These are phyloP conservation scores for Phymatocera aterrima DNA, from an alignment of 2,888 invertebrate genomes.

Conservation along the genomic window DNA sequence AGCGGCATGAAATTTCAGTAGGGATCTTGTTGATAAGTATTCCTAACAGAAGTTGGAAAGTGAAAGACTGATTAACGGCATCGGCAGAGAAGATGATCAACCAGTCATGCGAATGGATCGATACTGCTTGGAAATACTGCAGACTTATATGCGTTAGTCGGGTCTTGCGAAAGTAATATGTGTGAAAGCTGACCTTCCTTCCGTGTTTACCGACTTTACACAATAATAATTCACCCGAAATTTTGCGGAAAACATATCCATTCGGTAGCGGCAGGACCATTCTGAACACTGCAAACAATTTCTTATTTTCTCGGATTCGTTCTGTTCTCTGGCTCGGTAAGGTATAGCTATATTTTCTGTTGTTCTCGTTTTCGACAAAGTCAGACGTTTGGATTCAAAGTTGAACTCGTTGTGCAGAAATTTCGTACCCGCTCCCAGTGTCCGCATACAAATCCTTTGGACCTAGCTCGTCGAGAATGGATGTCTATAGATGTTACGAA, in stretches of 20 bases:
- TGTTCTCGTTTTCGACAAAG: background rate
- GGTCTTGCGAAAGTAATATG: background rate
- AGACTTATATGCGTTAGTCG: background rate
- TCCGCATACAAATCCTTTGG: background rate
- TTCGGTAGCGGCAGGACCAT: background rate
- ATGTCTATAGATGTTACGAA: background rate
- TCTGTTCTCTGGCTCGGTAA: background rate
- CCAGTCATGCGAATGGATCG: background rate
- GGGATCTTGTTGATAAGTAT: background rate
- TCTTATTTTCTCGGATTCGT: constrained; percentile 13
- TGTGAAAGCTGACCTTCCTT: constrained; percentile 8
- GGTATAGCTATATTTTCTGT: background rate
- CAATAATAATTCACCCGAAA: constrained; percentile 19
- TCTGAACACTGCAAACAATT: background rate
- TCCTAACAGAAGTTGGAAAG: background rate
- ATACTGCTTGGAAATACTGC: background rate
- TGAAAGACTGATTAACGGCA: background rate
- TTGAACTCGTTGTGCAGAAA: background rate
- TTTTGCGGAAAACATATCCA: constrained; percentile 20
- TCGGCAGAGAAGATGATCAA: background rate
- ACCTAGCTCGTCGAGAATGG: background rate
- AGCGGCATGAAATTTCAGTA: background rate
- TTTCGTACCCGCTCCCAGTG: background rate
- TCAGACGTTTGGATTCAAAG: background rate
- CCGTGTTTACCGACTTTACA: constrained; percentile 18